Conservation (phyloP, 1,140 invertebrate species). For the Hycleus cichorii region DNA sequence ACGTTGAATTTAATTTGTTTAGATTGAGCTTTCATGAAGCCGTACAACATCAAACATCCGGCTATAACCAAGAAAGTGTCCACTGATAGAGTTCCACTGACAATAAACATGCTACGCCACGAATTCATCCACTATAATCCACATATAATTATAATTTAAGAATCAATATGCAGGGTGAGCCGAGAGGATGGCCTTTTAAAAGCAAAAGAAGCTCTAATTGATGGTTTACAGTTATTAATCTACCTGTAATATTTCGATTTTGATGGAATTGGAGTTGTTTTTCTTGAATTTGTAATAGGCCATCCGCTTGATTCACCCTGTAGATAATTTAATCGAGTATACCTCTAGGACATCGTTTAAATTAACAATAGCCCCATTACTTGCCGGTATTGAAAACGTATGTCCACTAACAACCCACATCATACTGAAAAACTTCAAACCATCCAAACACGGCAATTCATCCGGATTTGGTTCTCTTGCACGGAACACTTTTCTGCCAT, state of each 20-base stretch:
- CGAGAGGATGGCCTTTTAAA: too few species aligned
- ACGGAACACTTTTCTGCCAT: slow-evolving; percentile 33
- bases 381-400: slow-evolving; percentile 25
- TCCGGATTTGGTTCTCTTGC: slow-evolving; percentile 21
- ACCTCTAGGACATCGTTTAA: background rate
- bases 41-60: slow-evolving; percentile 49
- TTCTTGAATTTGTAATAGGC: too few species aligned
- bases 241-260: background rate
- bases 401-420: slow-evolving; percentile 61
- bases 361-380: background rate
- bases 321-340: background rate
- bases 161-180: too few species aligned
- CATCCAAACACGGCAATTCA: slow-evolving; percentile 45
- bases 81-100: slow-evolving; percentile 43
- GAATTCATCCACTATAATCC: slow-evolving; percentile 36
- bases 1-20: slow-evolving; percentile 35
- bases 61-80: slow-evolving; percentile 52
- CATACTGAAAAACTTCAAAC: slow-evolving; percentile 52
- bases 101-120: slow-evolving; percentile 36
- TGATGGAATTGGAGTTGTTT: background rate
- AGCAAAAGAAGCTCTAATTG: too few species aligned
- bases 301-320: background rate
- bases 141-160: slow-evolving; percentile 1
- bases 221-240: too few species aligned
- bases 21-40: slow-evolving; percentile 45